Evolutionary conservation across 2,888 invertebrate genomes (phyloP).

Genomic region (Lordiphosa andalusiaca): DNA sequence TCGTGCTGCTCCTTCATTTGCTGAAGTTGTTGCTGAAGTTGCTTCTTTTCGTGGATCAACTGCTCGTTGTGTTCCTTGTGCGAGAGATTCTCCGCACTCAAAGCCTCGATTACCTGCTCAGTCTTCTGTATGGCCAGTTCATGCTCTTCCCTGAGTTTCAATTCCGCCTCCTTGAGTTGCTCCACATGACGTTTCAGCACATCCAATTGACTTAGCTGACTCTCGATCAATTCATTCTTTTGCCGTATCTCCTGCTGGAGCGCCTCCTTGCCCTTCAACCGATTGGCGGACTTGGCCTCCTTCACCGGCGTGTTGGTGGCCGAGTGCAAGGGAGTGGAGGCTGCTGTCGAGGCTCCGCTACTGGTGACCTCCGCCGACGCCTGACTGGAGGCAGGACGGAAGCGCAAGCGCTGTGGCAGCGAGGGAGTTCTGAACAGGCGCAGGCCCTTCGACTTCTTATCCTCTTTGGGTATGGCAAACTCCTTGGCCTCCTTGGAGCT

Average conservation of each 20-base stretch:
- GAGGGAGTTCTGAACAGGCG: conserved; percentile 79
- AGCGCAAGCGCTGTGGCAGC: conserved; percentile 79
- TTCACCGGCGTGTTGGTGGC: conserved; percentile 77
- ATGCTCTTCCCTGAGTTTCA: conserved; percentile 72
- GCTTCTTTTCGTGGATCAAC: conserved; percentile 52
- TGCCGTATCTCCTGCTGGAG: conserved; percentile 81
- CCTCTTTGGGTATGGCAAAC: conserved; percentile 77
- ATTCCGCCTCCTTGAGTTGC: conserved; percentile 77
- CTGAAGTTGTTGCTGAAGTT: conserved; percentile 60
- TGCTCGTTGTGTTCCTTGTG: conserved; percentile 72
- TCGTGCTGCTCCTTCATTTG: conserved; percentile 64
- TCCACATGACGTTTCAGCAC: conserved; percentile 81
- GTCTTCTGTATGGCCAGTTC: conserved; percentile 63
- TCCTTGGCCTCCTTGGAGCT: conserved; percentile 77
- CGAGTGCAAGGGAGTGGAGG: conserved; percentile 76
- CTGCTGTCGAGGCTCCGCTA: conserved; percentile 51
- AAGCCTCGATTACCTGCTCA: conserved; percentile 68
- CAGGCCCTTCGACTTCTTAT: conserved; percentile 77
- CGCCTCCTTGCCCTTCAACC: conserved; percentile 81
- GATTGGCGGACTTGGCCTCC: conserved; percentile 79
- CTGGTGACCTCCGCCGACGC: conserved; percentile 24
- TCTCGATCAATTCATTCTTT: conserved; percentile 81
- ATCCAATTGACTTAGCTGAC: conserved; percentile 81
- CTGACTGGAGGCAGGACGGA: conserved; percentile 57
- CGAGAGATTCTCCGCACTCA: conserved; percentile 65